Percentiles rank a stretch among this genome's conserved stretches.
phyloP scores from a whole-genome alignment of 2,888 invertebrate genomes.

The Drosophila greeni region DNA sequence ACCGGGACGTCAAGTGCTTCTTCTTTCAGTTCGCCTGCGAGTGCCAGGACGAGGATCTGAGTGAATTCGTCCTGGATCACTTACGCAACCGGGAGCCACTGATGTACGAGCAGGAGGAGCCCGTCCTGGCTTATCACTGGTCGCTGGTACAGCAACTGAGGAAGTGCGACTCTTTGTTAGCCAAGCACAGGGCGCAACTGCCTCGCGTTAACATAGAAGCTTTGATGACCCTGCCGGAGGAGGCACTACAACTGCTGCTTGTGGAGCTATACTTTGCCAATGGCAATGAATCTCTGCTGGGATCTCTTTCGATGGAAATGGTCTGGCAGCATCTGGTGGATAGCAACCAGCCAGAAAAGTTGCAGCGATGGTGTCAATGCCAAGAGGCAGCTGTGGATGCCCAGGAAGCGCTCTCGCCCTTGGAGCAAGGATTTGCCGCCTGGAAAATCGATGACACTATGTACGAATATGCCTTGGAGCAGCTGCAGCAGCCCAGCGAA shows the following conservation, averaged over 20 bases:
- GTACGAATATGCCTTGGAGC: conserved; percentile 72
- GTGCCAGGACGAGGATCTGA: conserved; percentile 81
- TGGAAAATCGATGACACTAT: conserved; percentile 76
- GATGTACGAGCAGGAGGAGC: conserved; percentile 65
- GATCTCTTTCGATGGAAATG: conserved; percentile 73
- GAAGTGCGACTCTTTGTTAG: conserved; percentile 50
- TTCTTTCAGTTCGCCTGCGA: conserved; percentile 81
- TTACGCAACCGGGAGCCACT: conserved; percentile 80
- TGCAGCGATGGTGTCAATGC: conserved; percentile 71
- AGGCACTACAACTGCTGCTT: conserved; percentile 68
- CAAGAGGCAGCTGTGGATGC: conserved; percentile 9
- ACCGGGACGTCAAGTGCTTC: conserved; percentile 74
- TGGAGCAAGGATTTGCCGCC: conserved; percentile 63
- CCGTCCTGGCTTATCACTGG: conserved; percentile 73
- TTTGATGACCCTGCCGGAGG: conserved; percentile 74
- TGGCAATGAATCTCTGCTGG: conserved; percentile 69
- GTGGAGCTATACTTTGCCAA: conserved; percentile 77
- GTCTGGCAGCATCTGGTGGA: conserved; percentile 76
- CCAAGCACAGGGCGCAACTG: conserved; percentile 46
- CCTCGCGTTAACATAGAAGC: conserved; percentile 73
- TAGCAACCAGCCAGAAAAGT: conserved; percentile 52
- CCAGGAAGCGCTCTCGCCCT: neutral
- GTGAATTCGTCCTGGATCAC: conserved; percentile 84
- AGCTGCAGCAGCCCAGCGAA: conserved; percentile 64
- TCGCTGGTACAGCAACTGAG: conserved; percentile 69